Evolutionary conservation across 2,113 vertebrate genomes (phyloP).

Genomic region (Benitochromis conjunctus): DNA sequence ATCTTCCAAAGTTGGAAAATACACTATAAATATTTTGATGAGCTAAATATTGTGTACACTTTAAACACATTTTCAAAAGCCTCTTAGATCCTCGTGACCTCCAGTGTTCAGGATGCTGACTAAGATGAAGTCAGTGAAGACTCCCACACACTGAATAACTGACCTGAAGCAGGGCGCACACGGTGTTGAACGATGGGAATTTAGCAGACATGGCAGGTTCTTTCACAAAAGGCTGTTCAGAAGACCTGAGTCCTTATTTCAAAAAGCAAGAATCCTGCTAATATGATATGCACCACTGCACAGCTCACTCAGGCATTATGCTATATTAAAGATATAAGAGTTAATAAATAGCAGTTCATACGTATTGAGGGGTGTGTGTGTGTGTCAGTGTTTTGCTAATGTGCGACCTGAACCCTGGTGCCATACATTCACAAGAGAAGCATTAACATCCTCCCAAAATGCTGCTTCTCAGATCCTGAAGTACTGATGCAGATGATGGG

Average conservation of each 20-base stretch:
- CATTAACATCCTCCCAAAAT: background rate
- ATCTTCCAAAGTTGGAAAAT: background rate
- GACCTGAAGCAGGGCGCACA: background rate
- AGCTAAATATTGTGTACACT: background rate
- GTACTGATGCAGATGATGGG: background rate
- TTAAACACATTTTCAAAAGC: background rate
- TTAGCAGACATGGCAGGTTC: background rate
- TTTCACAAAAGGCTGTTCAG: background rate
- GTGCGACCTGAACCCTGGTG: background rate
- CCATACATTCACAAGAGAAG: background rate
- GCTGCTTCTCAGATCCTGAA: background rate
- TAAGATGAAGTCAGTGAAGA: background rate
- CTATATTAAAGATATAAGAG: background rate
- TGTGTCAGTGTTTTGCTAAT: background rate
- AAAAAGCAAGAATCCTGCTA: background rate
- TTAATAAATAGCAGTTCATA: background rate
- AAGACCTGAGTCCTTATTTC: background rate
- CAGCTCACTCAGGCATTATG: background rate
- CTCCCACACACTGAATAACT: background rate
- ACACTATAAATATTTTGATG: background rate
- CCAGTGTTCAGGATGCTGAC: background rate
- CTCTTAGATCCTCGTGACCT: background rate
- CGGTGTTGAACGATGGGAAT: background rate
- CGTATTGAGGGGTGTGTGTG: background rate
- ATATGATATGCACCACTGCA: background rate